Conservation (phyloP, 2,113 vertebrate species). For the Mus spicilegus region DNA sequence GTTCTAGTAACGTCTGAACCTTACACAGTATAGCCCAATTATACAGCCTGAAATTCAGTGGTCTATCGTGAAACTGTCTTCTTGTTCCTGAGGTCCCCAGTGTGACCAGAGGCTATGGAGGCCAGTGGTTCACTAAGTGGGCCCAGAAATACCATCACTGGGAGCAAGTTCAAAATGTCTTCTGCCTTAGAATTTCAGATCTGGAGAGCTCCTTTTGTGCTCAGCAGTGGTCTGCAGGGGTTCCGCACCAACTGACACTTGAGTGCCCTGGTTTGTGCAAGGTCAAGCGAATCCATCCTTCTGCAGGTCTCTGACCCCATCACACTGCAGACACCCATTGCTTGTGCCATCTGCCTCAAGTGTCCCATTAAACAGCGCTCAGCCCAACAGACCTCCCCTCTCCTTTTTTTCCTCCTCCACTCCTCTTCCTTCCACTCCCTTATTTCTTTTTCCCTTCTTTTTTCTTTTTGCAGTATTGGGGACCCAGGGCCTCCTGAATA, state of each 20-base stretch:
- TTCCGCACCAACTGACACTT: neutral
- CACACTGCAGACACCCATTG: neutral
- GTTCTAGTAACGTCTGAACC: neutral
- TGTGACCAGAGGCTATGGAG: neutral
- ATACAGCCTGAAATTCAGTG: neutral
- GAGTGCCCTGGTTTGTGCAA: neutral
- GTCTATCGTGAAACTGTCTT: neutral
- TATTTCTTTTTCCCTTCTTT: no score
- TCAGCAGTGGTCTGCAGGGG: neutral
- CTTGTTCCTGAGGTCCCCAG: neutral
- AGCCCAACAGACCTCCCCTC: neutral
- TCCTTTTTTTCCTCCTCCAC: no score
- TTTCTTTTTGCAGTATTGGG: neutral
- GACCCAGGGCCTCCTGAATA: neutral
- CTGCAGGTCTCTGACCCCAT: neutral
- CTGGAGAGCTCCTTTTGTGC: neutral
- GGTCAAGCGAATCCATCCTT: neutral
- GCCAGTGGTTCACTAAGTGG: neutral
- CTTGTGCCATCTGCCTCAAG: neutral
- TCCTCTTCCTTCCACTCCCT: no score
- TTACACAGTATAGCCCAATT: neutral
- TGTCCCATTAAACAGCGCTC: neutral
- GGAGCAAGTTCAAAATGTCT: neutral
- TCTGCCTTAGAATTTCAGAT: no score
- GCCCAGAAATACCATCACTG: no score